Evolutionary conservation across 2,113 vertebrate species (phyloP).

Genomic region (Corydoras sp.): DNA sequence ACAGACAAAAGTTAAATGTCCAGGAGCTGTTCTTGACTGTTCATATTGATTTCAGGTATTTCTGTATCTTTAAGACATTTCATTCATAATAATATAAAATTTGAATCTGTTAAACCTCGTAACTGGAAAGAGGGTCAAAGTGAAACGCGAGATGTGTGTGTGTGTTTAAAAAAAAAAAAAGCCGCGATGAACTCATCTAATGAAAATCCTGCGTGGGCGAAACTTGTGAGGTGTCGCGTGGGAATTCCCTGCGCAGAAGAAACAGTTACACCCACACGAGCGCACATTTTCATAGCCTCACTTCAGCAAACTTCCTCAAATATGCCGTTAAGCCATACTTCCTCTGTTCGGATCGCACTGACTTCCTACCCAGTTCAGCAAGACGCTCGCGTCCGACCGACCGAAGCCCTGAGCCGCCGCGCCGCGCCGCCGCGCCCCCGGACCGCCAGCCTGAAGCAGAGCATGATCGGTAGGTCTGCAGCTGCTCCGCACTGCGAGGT

Average conservation of each 20-base stretch:
- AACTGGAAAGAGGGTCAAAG: too few relatives aligned
- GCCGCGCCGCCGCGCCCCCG: conserved; percentile 1
- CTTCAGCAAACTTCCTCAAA: conserved; percentile 47
- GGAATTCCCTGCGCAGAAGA: conserved; percentile 31
- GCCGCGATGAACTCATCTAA: background rate
- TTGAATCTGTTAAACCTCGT: too few relatives aligned
- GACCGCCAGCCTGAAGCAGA: conserved; percentile 7
- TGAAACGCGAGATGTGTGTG: background rate
- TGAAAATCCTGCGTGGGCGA: background rate
- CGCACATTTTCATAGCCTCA: conserved; percentile 34
- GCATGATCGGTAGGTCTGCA: conserved; percentile 35
- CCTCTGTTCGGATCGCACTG: conserved; percentile 34
- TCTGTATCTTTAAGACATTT: too few relatives aligned
- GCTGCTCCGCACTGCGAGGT: background rate
- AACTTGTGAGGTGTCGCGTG: background rate
- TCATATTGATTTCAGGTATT: too few relatives aligned
- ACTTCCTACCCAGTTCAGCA: conserved; percentile 33
- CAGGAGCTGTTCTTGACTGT: too few relatives aligned
- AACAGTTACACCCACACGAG: conserved; percentile 18
- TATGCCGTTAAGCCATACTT: conserved; percentile 43
- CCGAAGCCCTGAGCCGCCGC: background rate
- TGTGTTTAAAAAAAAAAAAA: background rate
- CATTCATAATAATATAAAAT: too few relatives aligned
- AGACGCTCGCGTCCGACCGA: conserved; percentile 11
- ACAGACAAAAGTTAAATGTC: too few relatives aligned